A percentile compares a stretch with the other conserved stretches of the same genome.
phyloP scores from a whole-genome alignment of 2,888 invertebrate species.

The Heliconius erato region DNA sequence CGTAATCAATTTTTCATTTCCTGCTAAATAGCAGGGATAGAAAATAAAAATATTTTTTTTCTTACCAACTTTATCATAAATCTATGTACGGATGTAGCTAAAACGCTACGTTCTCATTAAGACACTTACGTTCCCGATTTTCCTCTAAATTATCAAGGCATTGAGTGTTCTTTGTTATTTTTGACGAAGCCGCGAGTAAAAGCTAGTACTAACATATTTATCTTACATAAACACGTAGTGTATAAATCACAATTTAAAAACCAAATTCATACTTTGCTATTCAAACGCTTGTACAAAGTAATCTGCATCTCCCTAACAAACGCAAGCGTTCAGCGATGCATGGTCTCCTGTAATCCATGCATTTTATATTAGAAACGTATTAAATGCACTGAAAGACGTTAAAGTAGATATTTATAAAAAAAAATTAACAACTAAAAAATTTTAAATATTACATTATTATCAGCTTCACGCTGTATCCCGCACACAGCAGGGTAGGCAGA shows the following conservation, averaged over 20 bases:
- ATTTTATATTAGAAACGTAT: constrained; percentile 32
- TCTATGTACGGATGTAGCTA: too few relatives aligned
- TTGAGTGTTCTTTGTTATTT: neutral
- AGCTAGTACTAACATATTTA: neutral
- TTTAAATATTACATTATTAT: too few relatives aligned
- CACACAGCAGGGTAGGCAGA: too few relatives aligned
- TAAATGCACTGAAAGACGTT: neutral
- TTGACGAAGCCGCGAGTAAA: too few relatives aligned
- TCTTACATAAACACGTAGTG: neutral
- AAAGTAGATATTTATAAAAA: neutral
- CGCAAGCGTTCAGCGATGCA: constrained; percentile 20
- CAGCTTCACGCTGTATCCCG: too few relatives aligned
- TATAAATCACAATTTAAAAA: constrained; percentile 22
- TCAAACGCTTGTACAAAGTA: constrained; percentile 22
- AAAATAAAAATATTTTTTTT: too few relatives aligned
- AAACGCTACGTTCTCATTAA: neutral
- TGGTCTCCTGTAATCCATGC: constrained; percentile 19
- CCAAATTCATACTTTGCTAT: constrained; percentile 12
- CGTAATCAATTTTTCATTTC: too few relatives aligned
- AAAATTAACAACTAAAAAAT: too few relatives aligned
- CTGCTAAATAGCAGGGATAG: too few relatives aligned
- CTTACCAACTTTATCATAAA: too few relatives aligned
- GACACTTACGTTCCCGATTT: neutral
- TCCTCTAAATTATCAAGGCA: neutral
- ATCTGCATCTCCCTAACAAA: constrained; percentile 12